Base-by-base conservation (phyloP, 2,888 invertebrate genomes). In the Trachelus tabidus region DNA sequence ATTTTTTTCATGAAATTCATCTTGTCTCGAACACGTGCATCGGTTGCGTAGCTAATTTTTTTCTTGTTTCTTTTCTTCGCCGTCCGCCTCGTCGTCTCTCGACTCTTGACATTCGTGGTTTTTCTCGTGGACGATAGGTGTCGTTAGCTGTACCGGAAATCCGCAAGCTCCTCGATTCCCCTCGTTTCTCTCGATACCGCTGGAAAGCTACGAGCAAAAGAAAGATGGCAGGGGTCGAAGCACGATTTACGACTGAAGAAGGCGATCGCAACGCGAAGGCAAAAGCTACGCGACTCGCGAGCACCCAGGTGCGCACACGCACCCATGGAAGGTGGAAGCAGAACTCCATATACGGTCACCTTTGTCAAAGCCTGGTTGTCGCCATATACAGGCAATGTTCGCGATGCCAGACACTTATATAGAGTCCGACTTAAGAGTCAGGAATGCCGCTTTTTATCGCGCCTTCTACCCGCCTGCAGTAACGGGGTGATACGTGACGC, bases 301-400 rank as follows among this genome's bases (percentile, higher is more conserved):
- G 71, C 71, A 71, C 71, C 71, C 71, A 71, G 71, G 71, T 71
- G 71, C 71, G 33, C 83, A 81, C 40, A 77, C 80, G 84, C 84
- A 83, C 84, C 81, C 82, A 82, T 87, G 90, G 88, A 90, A 89
- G 90, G 89, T 90, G 90, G 90, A 89, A 90, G 87, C 90, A 84
- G 86, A 87, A 85, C 85, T 83, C 90, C 90, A 87, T 90, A 90
- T 90, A 90, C 90, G 90, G 90, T 89, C 90, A 90, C 88, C 90
- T 90, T 90, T 90, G 90, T 90, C 90, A 90, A 90, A 90, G 90
- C 85, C 90, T 87, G 89, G 86, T 90, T 87, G 89, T 89, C 87
- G 89, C 90, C 90, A 90, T 90, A 90, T 90, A 90, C 88, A 90
- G 90, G 89, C 90, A 90, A 90, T 90, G 90, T 90, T 90, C 90